A percentile compares a stretch with the other conserved stretches of the same genome.
Evolutionary conservation across 35 echinoderm and acorn worm species (phyloP).

Genomic region (Antedon bifida): DNA sequence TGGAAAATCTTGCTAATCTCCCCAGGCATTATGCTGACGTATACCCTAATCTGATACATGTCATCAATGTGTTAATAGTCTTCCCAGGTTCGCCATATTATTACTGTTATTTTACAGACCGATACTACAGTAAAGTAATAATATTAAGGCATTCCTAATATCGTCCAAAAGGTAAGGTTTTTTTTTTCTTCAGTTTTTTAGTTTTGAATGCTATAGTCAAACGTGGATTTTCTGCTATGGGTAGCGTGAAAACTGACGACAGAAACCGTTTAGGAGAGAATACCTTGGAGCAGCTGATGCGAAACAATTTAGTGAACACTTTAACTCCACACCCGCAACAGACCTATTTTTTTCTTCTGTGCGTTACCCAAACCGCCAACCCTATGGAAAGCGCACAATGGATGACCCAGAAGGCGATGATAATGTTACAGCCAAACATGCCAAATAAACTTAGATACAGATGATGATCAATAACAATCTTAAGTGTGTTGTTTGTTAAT

Average conservation of each 20-base stretch:
- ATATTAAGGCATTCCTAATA: neutral
- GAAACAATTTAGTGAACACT: slow-evolving; percentile 6
- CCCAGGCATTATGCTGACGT: neutral
- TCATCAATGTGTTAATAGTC: slow-evolving; percentile 12
- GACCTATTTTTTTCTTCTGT: neutral
- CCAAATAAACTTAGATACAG: too few species aligned
- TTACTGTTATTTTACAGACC: neutral
- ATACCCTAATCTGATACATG: slow-evolving; percentile 12
- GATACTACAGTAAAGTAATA: neutral
- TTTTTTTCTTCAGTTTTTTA: slow-evolving; percentile 4
- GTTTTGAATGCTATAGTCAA: slow-evolving; percentile 30
- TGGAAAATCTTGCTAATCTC: neutral
- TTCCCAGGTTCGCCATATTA: slow-evolving; percentile 1
- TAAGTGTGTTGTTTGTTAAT: too few species aligned
- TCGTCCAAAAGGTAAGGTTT: neutral
- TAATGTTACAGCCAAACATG: too few species aligned
- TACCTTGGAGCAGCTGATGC: slow-evolving; percentile 9
- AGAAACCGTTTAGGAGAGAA: neutral
- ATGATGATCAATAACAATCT: too few species aligned
- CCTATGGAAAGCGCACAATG: too few species aligned
- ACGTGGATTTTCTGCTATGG: slow-evolving; percentile 18
- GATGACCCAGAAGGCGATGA: too few species aligned
- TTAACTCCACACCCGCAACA: slow-evolving; percentile 2
- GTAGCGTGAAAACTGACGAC: slow-evolving; percentile 16
- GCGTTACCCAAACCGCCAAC: too few species aligned